Base-by-base conservation (phyloP, 2,888 invertebrate genomes). In the Xylota segnis region DNA sequence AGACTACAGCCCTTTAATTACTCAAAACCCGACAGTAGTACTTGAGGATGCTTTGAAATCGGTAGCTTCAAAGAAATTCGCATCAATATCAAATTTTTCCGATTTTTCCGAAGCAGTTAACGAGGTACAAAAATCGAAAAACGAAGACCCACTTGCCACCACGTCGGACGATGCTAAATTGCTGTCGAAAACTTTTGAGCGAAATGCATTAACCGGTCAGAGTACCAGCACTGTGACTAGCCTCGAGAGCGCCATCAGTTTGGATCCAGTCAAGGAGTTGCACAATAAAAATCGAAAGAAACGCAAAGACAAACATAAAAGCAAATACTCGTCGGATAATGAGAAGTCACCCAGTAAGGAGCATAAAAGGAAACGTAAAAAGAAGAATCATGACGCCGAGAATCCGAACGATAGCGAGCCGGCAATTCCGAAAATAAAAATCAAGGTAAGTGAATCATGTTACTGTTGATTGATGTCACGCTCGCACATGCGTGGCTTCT, bases 291-390 rank as follows among this genome's bases (percentile, higher is more conserved):
- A 95, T 76, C 95, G 96, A 88, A 95, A 95, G 89, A 93, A 95
- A 7, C 93, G 95, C 89, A 94, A 95, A 91, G 96, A 96, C 89
- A 96, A 96, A 89, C 96, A 96, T 89, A 94, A 96, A 89, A 95
- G 94, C 83, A 93, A 96, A 83, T 96, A 96, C 89, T 90, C 91
- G 0, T 91, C 91, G 12, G 92, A 92, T 76, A 92, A 95, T 23
- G 91, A 94, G 87, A 94, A 94, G 29, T 94, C 94, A 2, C 94
- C 95, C 1, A 94, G 94, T 1, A 96, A 96, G 89, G 96, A 96
- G 84, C 95, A 96, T 89, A 96, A 96, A 90, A 94, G 96, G 47
- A 96, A 96, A 90, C 94, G 96, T 87, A 96, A 96, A 93, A 95
- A 96, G 94, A 96, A 96, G 92, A 95, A 94, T 83, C 88, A 89